Evolutionary conservation across 1,140 invertebrate species (phyloP), one percentile per base, ranked within the genome.

Genomic region (Eumeta japonica): DNA sequence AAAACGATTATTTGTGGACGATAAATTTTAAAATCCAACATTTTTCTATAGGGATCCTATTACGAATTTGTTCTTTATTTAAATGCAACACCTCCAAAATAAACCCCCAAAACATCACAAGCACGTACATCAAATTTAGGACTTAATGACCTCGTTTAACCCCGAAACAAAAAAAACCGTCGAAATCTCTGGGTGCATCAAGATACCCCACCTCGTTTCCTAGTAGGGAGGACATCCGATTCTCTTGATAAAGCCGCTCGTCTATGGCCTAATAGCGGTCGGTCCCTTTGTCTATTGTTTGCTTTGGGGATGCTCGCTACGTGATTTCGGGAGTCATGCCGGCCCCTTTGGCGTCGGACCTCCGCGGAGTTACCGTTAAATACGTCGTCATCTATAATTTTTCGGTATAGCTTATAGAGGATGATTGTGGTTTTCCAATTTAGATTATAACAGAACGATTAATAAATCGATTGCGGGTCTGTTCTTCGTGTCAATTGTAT

Each of bases 281-380:
- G 62, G 62, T 16, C 28, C 45, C 55, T 70, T 70, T 70, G 65
- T 65, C 65, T 52, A 70, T 70, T 70, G 65, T 66, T 65, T 70
- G 63, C 65, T 65, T 61, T 59, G 48, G 64, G 64, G 62, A 24
- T 24, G 20, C 5, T 24, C 5, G 20, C 41, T 51, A 66, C 65
- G 65, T 65, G 65, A 55, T 64, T 66, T 50, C 46, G 60, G 58
- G 48, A 61, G 61, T 70, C 65, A 70, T 44, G 65, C 61, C 65
- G 65, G 62, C 51, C 37, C 41, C 65, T 65, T 66, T 68, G 46
- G 16, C 28, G 44, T 16, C 28, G 51, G 65, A 70, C 65, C 65
- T 61, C 65, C 65, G 62, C 58, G 62, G 48, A 58, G 52, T 56
- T 55, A 24, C 20, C n/a, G 20, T 24, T 24, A n/a, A 24, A 24